Conservation (phyloP, 2,888 invertebrate species). For the Acanthacorydalis orientalis region DNA sequence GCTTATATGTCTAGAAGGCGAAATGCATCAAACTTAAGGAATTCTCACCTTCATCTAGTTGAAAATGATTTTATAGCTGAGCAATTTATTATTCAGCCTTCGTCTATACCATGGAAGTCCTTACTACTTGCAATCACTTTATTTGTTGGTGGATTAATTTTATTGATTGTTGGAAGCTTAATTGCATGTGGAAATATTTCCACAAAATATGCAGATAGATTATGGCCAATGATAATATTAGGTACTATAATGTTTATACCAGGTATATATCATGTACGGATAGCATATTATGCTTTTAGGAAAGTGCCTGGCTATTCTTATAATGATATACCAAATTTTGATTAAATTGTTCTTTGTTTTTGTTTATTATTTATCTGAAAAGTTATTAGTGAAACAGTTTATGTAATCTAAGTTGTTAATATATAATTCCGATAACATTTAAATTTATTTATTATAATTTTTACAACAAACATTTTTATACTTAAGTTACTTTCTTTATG, state of each 20-base stretch:
- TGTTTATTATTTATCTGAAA: too few relatives aligned
- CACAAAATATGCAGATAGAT: conserved; percentile 68
- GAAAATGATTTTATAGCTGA: conserved; percentile 54
- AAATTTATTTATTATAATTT: too few relatives aligned
- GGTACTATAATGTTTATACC: conserved; percentile 83
- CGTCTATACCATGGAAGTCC: conserved; percentile 72
- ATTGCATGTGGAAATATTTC: conserved; percentile 69
- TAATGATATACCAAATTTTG: conserved; percentile 79
- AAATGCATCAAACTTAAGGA: conserved; percentile 40
- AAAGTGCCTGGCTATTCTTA: conserved; percentile 72
- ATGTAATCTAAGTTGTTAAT: too few relatives aligned
- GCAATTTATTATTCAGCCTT: conserved; percentile 46
- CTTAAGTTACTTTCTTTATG: too few relatives aligned
- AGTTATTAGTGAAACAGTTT: too few relatives aligned
- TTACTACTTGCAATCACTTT: conserved; percentile 59
- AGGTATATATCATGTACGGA: conserved; percentile 77
- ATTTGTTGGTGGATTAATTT: conserved; percentile 56
- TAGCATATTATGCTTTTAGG: conserved; percentile 72
- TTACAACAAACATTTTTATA: too few relatives aligned
- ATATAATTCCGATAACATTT: too few relatives aligned
- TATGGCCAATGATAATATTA: conserved; percentile 78
- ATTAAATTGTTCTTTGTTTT: conserved; percentile 25
- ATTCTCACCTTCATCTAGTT: conserved; percentile 28
- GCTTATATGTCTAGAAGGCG: conserved; percentile 42
- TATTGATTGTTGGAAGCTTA: conserved; percentile 60